phyloP scores from a whole-genome alignment of 1,140 invertebrate species.

The Lycorma delicatula region DNA sequence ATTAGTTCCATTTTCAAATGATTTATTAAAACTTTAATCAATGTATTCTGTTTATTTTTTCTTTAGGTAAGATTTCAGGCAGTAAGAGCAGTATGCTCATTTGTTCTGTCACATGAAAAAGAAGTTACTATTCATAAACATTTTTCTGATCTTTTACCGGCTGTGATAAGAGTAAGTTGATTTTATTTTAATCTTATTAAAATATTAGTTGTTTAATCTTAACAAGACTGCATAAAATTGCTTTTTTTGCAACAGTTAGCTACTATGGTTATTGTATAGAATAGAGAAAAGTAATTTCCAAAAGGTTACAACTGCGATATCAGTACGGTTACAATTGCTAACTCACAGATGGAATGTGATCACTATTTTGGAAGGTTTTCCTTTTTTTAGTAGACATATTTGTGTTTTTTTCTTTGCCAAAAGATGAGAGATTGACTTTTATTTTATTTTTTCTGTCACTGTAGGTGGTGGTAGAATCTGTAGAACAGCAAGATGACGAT shows the following conservation, averaged over 20 bases:
- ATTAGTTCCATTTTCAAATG: no score
- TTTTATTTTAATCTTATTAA: no score
- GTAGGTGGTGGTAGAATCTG: constrained; percentile 65
- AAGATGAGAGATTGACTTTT: no score
- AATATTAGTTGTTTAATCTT: no score
- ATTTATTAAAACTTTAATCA: no score
- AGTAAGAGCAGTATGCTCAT: constrained; percentile 76
- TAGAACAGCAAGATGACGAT: constrained; percentile 82
- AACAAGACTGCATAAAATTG: no score
- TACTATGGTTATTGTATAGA: neutral
- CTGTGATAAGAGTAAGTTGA: constrained; percentile 57
- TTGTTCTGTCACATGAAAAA: constrained; percentile 85
- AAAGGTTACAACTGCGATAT: no score
- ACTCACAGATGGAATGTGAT: no score
- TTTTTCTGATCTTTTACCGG: constrained; percentile 74
- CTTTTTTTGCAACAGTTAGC: no score
- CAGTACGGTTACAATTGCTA: no score
- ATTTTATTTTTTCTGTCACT: constrained; percentile 40
- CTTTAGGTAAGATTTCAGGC: no score
- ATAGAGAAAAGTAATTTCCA: constrained; percentile 16
- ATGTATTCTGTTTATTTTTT: no score
- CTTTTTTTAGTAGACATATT: neutral
- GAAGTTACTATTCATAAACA: constrained; percentile 79
- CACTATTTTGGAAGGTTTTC: constrained; percentile 13
- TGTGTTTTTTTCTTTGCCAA: neutral